A percentile compares a stretch with the other conserved stretches of the same genome.
Conservation (phyloP, 2,113 vertebrate species). For the Ciconia stormi region DNA sequence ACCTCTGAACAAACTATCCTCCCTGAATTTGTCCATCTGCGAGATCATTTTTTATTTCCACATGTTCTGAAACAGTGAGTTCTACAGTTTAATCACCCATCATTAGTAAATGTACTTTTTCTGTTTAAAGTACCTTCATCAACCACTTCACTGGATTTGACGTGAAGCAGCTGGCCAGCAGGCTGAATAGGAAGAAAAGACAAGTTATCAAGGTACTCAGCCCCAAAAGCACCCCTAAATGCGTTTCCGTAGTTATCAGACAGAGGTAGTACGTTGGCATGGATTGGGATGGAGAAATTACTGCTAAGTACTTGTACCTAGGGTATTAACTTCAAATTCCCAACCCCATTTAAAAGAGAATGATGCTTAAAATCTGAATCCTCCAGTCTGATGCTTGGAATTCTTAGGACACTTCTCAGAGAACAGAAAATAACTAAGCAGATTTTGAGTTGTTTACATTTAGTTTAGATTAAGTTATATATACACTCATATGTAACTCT, state of each 20-base stretch:
- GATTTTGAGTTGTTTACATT: neutral
- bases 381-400: neutral
- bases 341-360: neutral
- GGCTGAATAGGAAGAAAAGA: neutral
- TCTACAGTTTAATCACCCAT: neutral
- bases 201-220: neutral
- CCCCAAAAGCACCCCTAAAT: neutral
- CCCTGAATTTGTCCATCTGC: neutral
- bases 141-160: neutral
- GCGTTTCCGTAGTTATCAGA: neutral
- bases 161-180: slow-evolving; percentile 18
- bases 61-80: neutral
- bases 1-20: neutral
- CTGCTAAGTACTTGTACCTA: neutral
- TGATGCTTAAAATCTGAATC: neutral
- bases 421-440: neutral
- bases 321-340: neutral
- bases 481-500: neutral
- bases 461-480: neutral
- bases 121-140: neutral
- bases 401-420: neutral
- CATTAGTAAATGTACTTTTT: neutral
- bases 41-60: neutral
- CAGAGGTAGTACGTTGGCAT: neutral
- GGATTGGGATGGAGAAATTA: neutral